These are phyloP conservation scores for Zaprionus inermis DNA, from an alignment of 1,140 invertebrate genomes.

Conservation along the genomic window DNA sequence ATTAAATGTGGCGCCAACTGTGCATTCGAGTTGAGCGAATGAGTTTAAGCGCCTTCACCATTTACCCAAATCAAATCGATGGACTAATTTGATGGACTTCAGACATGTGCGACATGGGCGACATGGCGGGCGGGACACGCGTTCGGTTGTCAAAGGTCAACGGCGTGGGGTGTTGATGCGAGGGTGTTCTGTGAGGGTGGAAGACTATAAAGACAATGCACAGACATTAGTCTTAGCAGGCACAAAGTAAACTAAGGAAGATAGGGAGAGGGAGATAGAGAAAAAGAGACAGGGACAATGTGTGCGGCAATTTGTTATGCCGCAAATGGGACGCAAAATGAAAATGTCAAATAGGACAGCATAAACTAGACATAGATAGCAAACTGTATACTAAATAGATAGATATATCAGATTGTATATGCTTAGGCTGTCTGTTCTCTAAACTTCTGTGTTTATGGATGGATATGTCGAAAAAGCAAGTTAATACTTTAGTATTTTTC, in stretches of 20 bases:
- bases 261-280: neutral
- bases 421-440: too few relatives aligned
- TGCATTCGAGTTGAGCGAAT: slow-evolving; percentile 49
- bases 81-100: slow-evolving; percentile 49
- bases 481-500: too few relatives aligned
- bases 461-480: too few relatives aligned
- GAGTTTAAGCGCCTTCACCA: slow-evolving; percentile 44
- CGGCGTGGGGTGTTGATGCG: slow-evolving; percentile 44
- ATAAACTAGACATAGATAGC: neutral
- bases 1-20: slow-evolving; percentile 55
- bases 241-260: neutral
- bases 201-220: neutral
- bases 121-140: slow-evolving; percentile 22
- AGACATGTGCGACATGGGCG: slow-evolving; percentile 24
- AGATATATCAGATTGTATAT: neutral
- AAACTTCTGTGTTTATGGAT: too few relatives aligned
- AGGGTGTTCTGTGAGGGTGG: slow-evolving; percentile 3
- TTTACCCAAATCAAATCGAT: slow-evolving; percentile 54
- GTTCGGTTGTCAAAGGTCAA: slow-evolving; percentile 66
- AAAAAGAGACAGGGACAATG: neutral
- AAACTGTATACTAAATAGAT: neutral
- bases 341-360: neutral
- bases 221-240: neutral
- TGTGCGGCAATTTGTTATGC: neutral
- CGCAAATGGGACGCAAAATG: neutral